A percentile compares a stretch with the other conserved stretches of the same genome.
Conservation (phyloP, 2,797 vertebrate genomes). For the Sebastes hubbsi region DNA sequence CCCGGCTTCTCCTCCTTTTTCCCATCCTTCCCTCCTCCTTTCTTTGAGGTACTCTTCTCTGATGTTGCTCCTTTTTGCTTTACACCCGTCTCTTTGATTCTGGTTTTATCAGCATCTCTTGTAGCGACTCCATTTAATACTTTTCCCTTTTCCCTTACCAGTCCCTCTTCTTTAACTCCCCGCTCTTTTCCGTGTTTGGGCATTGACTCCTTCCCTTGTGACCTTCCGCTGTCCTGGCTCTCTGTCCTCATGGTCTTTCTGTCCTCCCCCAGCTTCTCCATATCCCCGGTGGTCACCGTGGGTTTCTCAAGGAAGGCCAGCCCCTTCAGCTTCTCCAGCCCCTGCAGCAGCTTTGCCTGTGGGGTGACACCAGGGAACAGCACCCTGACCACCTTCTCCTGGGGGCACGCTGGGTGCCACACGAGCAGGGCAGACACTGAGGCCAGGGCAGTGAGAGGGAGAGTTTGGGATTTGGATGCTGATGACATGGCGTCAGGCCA, state of each 20-base stretch:
- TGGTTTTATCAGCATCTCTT: slow-evolving; percentile 64
- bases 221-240: slow-evolving; percentile 88
- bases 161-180: slow-evolving; percentile 59
- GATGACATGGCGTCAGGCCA: slow-evolving; percentile 77
- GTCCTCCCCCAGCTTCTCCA: slow-evolving; percentile 69
- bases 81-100: slow-evolving; percentile 55
- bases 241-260: slow-evolving; percentile 80
- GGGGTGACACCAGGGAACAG: slow-evolving; percentile 93
- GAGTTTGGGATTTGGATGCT: slow-evolving; percentile 49
- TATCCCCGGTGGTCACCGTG: slow-evolving; percentile 76
- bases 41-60: slow-evolving; percentile 74
- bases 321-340: slow-evolving; percentile 90
- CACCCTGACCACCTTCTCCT: slow-evolving; percentile 93
- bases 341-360: slow-evolving; percentile 89
- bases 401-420: slow-evolving; percentile 90
- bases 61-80: slow-evolving; percentile 57
- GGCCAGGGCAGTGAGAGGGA: slow-evolving; percentile 81
- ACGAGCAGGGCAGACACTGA: slow-evolving; percentile 90
- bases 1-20: slow-evolving; percentile 78
- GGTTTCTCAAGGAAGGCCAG: slow-evolving; percentile 87
- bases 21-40: slow-evolving; percentile 64
- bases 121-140: slow-evolving; percentile 51
- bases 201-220: slow-evolving; percentile 70
- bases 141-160: slow-evolving; percentile 76
- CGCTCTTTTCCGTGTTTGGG: slow-evolving; percentile 69